Evolutionary conservation across 2,113 vertebrate genomes (phyloP), one percentile per base, ranked within the genome.

Genomic region (Chitala chitala): DNA sequence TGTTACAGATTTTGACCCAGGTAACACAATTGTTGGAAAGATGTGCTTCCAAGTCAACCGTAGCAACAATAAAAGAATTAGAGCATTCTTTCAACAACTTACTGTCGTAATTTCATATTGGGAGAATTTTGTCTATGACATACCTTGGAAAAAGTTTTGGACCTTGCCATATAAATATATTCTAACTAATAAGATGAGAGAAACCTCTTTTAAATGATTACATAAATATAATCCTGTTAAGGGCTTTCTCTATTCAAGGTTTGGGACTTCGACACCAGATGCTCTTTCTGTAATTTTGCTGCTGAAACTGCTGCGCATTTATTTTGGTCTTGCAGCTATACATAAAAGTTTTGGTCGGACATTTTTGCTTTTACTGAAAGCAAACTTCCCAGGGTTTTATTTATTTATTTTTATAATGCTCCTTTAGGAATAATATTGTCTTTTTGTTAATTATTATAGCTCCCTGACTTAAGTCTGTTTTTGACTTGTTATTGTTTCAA

Each of bases 111-210:
- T 55, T 24, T 56, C 54, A 56, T 56, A n/a, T 56, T 56, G 54
- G 22, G 24, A 56, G n/a, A 26, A 5, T 56, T n/a, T 24, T 56
- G 54, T 56, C 9, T 17, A 56, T 15, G 24, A 56, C 24, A n/a
- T 56, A n/a, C 22, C 54, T 22, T 56, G 54, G 54, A 56, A 56
- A 56, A 56, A 56, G 54, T 17, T 56, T n/a, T 56, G 54, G 54
- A 5, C 54, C 22, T 56, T 56, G 1, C n/a, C 2, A 22, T n/a
- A 22, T 17, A 56, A 56, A 56, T 56, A 56, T 24, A 17, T 56
- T 5, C 15, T 12, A 3, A 56, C 54, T n/a, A 56, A 12, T 8
- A 3, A 51, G 20, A 20, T 9, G 20, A 51, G 48, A 13, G 22
- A 55, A n/a, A 7, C 24, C 1, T n/a, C 20, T 54, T 54, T 51